phyloP scores from a whole-genome alignment of 30 jellyfish, hydroid and myxozoan genomes.

The Turritopsis dohrnii region DNA sequence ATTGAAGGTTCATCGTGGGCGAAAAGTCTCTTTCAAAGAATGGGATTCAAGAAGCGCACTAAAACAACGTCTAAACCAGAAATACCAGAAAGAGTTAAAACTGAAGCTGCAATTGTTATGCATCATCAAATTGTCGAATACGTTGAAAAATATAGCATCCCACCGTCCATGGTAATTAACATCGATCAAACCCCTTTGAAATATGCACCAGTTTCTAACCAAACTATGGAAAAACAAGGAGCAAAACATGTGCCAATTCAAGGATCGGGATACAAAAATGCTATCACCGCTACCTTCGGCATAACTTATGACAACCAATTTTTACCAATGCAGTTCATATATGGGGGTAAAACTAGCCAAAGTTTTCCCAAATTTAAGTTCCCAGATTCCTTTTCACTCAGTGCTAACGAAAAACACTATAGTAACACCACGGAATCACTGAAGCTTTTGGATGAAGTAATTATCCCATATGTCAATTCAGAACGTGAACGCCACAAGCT shows the following conservation, averaged over 20 bases:
- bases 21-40: slow-evolving; percentile 18
- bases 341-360: neutral
- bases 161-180: slow-evolving; percentile 2
- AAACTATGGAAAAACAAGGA: neutral
- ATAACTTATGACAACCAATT: neutral
- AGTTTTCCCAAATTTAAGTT: neutral
- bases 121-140: slow-evolving; percentile 2
- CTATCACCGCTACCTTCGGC: neutral
- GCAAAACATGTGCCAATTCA: neutral
- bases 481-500: neutral
- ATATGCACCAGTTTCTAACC: slow-evolving; percentile 11
- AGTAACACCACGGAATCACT: slow-evolving; percentile 21
- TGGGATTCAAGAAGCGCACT: slow-evolving; percentile 20
- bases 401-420: slow-evolving; percentile 17
- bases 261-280: neutral
- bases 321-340: slow-evolving; percentile 7
- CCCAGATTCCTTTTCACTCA: slow-evolving; percentile 4
- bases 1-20: slow-evolving; percentile 28
- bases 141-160: slow-evolving; percentile 10
- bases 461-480: neutral
- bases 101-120: slow-evolving; percentile 1
- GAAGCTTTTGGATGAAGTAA: slow-evolving; percentile 7
- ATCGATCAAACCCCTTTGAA: slow-evolving; percentile 24
- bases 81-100: slow-evolving; percentile 24
- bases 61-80: slow-evolving; percentile 5